Base-by-base conservation (phyloP, 2,888 invertebrate species). In the Cantharis nigra region DNA sequence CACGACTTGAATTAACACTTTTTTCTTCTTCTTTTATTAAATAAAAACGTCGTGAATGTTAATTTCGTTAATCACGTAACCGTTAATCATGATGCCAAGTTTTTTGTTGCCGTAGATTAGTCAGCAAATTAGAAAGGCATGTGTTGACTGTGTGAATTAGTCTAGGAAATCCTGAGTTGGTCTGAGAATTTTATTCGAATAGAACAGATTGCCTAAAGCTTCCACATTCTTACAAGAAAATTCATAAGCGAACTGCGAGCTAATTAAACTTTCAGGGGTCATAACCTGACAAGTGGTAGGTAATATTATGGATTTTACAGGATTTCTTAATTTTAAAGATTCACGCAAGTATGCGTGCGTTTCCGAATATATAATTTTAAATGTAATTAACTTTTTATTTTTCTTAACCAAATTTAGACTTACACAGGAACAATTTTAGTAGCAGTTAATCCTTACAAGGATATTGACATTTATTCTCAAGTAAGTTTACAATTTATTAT, bases 391-490 rank as follows among this genome's bases (percentile, higher is more conserved):
- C 69, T 20, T 76, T 70, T 28, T 79, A 78, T 86, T 86, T 91
- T 92, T 90, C 92, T 92, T 91, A 91, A 91, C 87, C 83, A 84
- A 83, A 83, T 85, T 87, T 91, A 97, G 97, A 97, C 97, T 78
- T 97, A 97, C 90, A 96, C 97, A 76, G 97, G 97, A 83, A 95
- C 96, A 78, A 97, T 97, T 89, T 91, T 97, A 86, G 95, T 97
- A 84, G 97, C 97, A 84, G 97, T 97, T 83, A 97, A 97, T 90
- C 97, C 97, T 3, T 97, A 97, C 91, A 97, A 97, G 90, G 94
- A 95, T 87, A 91, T 97, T 85, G 94, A 95, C 89, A 95, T 95
- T 87, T 97, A 97, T 89, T 94, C 94, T 83, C 92, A 93, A 92
- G 97, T 96, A 90, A 95, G 94, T 92, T 49, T n/a, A n/a, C 49